Conservation (phyloP, 2,113 vertebrate genomes). For the Phylloscopus whistleri region DNA sequence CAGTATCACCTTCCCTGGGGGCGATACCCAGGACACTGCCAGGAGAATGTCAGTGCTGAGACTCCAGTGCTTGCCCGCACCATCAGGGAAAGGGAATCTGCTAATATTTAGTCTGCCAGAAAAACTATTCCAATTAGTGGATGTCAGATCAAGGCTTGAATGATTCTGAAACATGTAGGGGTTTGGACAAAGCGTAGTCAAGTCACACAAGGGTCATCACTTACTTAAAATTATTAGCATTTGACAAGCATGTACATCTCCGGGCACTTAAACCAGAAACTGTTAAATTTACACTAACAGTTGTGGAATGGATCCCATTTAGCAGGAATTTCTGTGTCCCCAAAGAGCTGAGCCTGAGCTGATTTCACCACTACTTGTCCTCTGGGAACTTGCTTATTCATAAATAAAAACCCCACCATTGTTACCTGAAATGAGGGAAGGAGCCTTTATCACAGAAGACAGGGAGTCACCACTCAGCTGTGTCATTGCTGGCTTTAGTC, state of each 20-base stretch:
- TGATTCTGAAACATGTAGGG: background rate
- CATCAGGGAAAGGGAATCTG: constrained; percentile 33
- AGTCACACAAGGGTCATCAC: constrained; percentile 12
- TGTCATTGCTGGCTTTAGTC: background rate
- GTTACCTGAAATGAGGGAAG: background rate
- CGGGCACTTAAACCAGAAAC: constrained; percentile 1
- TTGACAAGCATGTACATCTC: constrained; percentile 20
- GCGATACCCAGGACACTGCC: background rate
- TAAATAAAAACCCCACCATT: background rate
- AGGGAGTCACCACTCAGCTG: background rate
- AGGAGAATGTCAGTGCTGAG: constrained; percentile 37
- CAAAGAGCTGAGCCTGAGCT: background rate
- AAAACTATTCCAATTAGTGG: constrained; percentile 28
- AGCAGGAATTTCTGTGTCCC: background rate
- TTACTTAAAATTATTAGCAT: constrained; percentile 33
- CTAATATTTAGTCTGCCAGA: constrained; percentile 66
- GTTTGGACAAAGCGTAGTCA: background rate
- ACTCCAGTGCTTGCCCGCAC: background rate
- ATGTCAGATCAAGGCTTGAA: constrained; percentile 45
- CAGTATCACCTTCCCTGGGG: background rate
- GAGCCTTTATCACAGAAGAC: background rate
- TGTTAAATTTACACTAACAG: background rate
- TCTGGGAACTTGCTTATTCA: constrained; percentile 8
- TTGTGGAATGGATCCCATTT: background rate
- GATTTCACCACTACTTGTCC: background rate